Evolutionary conservation across 2,888 invertebrate genomes (phyloP).

Genomic region (Halictus ligatus): DNA sequence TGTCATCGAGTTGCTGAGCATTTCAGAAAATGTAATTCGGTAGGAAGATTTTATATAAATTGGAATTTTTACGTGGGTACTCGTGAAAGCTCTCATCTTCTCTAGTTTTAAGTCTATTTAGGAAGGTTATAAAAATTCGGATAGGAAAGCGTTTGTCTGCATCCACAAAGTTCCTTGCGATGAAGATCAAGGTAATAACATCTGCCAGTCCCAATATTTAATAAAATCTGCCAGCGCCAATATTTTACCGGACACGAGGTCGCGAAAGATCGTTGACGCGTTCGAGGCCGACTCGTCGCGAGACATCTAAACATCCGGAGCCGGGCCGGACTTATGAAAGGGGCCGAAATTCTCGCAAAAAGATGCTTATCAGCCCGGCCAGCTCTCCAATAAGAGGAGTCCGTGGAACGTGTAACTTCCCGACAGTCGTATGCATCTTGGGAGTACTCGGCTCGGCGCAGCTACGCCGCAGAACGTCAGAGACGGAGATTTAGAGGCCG

Average conservation of each 20-base stretch:
- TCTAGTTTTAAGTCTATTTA: no score
- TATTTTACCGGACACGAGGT: no score
- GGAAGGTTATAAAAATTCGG: no score
- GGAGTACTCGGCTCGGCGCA: conserved; percentile 72
- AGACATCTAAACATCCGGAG: not conserved
- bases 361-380: conserved; percentile 68
- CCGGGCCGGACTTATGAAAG: conserved; percentile 66
- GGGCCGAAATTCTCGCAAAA: conserved; percentile 67
- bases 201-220: not conserved
- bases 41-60: not conserved
- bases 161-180: no score
- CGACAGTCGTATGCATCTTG: conserved; percentile 76
- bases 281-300: not conserved
- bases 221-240: not conserved
- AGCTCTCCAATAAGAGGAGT: conserved; percentile 67
- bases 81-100: not conserved
- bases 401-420: conserved; percentile 70
- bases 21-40: not conserved
- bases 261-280: not conserved
- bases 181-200: no score
- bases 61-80: not conserved
- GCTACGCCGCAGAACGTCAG: conserved; percentile 76
- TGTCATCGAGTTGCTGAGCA: no score
- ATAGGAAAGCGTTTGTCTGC: no score
- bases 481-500: conserved; percentile 80